A percentile compares a stretch with the other conserved stretches of the same genome.
phyloP scores from a whole-genome alignment of 2,113 vertebrate species.

The Madoqua kirkii region DNA sequence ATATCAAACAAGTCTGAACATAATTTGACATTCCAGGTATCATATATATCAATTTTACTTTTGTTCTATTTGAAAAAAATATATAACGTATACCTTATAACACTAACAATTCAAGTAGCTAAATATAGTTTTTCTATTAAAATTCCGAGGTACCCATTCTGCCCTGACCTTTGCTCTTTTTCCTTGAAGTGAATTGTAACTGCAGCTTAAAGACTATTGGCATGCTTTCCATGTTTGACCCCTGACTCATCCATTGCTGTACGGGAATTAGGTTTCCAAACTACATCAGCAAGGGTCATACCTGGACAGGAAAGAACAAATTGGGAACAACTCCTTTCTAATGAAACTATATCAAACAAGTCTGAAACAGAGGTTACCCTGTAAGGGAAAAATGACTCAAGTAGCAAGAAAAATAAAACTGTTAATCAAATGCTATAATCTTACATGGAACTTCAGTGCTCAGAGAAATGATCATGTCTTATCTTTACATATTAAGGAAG shows the following conservation, averaged over 20 bases:
- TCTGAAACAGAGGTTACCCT: slow-evolving; percentile 3
- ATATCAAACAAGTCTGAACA: slow-evolving; percentile 38
- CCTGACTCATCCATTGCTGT: slow-evolving; percentile 1
- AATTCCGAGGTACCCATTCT: not conserved
- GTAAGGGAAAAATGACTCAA: slow-evolving; percentile 12
- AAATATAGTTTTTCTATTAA: not conserved
- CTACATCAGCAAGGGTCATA: slow-evolving; percentile 44
- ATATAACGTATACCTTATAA: not conserved
- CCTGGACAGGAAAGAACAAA: slow-evolving; percentile 56
- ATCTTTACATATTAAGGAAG: not conserved
- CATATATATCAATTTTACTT: not conserved
- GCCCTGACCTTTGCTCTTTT: not conserved
- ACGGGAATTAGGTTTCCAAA: slow-evolving; percentile 39
- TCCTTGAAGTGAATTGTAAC: not conserved
- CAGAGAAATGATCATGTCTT: not conserved
- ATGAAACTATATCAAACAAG: slow-evolving; percentile 62
- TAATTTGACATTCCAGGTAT: not conserved
- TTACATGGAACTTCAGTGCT: not conserved
- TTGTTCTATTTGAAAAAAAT: not conserved
- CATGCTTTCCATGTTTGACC: not conserved
- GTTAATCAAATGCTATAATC: not conserved
- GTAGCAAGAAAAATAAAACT: not conserved
- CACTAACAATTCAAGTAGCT: not conserved
- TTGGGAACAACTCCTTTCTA: slow-evolving; percentile 45
- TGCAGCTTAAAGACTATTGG: not conserved